Base-by-base conservation (phyloP, 2,113 vertebrate genomes). In the Caretta caretta region DNA sequence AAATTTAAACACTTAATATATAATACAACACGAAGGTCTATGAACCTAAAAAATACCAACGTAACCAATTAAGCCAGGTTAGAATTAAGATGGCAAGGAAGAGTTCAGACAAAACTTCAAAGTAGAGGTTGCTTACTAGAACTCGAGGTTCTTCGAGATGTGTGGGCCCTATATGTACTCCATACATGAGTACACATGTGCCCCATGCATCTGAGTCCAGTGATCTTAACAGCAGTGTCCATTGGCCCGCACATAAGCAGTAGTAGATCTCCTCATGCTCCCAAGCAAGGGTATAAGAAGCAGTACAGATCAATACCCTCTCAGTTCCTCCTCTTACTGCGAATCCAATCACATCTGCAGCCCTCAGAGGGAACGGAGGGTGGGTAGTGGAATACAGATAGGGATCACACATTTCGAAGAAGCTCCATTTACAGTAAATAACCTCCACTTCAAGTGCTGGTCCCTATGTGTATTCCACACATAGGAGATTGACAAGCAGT, bases 11-110 rank as follows among this genome's bases (percentile, higher is more conserved):
- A 35, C 14, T 31, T 62, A 62, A 16, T 35, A 29, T 62, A 2
- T 50, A 82, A 8, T 1, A 0, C 0, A 38, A 46, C 59, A 69
- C 31, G 17, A 19, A 80, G n/a, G 51, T 51, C 6, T 14, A 20
- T 59, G 62, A 69, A 54, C 35, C 51, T 54, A 29, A 24, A 25
- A 13, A 69, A 29, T 8, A 57, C 22, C n/a, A 17, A 11, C 1
- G 51, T 3, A 14, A 29, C 57, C 57, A 29, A 59, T 59, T 29
- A 59, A 12, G 27, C 25, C 57, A 59, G 27, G 57, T 59, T 29
- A 59, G 57, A 27, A 59, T 59, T 27, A 59, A 65, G 31, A 65
- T 65, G 16, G 17, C n/a, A 38, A 38, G 53, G 42, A 29, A 84
- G 50, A 31, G 27, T 72, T 53, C 80, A 79, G 69, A 56, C 0